Conservation (phyloP, 2,113 vertebrate genomes). For the Lanius collurio region DNA sequence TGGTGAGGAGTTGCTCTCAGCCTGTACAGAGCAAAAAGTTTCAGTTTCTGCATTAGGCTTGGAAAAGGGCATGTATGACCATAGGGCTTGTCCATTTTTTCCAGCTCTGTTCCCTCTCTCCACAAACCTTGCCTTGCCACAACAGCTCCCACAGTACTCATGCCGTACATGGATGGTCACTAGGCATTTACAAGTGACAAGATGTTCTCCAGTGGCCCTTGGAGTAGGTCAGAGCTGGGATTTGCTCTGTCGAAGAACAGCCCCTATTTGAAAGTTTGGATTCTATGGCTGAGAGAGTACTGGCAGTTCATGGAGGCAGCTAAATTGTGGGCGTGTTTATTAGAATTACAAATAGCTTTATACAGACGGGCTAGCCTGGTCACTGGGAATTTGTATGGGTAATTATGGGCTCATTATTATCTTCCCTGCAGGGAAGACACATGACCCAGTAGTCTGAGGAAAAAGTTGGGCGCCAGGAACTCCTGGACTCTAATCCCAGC, state of each 20-base stretch:
- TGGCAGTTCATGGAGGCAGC: not conserved
- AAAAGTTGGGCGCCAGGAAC: slow-evolving; percentile 60
- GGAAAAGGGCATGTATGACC: not conserved
- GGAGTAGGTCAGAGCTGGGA: not conserved
- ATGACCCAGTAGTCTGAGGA: slow-evolving; percentile 56
- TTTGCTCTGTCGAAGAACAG: not conserved
- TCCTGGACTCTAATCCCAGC: slow-evolving; percentile 63
- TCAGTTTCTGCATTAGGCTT: not conserved
- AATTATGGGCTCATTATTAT: slow-evolving; percentile 60
- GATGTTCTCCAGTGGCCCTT: not conserved
- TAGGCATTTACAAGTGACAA: not conserved
- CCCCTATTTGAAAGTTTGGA: not conserved
- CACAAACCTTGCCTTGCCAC: not conserved
- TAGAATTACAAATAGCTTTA: slow-evolving; percentile 56
- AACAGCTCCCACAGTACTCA: not conserved
- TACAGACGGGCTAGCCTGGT: slow-evolving; percentile 47
- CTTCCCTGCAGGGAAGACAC: slow-evolving; percentile 52
- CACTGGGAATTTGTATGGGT: slow-evolving; percentile 58
- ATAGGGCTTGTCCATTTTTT: not conserved
- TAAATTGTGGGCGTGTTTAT: not conserved
- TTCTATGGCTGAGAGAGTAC: not conserved
- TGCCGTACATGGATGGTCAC: not conserved
- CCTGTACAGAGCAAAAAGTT: not conserved
- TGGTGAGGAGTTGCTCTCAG: not conserved
- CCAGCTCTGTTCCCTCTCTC: not conserved